Evolutionary conservation across 2,797 vertebrate species (phyloP), one percentile per base, ranked within the genome.

Genomic region (Xenops minutus): DNA sequence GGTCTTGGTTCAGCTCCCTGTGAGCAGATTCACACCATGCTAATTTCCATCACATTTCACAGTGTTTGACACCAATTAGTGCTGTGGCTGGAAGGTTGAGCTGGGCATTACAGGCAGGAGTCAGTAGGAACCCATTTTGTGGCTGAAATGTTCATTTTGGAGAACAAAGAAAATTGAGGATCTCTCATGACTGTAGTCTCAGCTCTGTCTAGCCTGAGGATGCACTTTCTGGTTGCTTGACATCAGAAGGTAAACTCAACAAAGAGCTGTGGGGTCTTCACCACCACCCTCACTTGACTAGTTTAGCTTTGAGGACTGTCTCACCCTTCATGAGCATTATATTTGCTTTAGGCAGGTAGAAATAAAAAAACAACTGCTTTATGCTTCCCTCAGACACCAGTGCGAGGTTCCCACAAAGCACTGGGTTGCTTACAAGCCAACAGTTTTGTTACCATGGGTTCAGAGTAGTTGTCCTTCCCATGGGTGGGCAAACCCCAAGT

Each of bases 81-180:
- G 1, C 49, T 2, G 1, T 30, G 37, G 56, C 51, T 81, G 51
- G 36, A 85, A 56, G 41, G 46, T 1, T 80, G 34, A 86, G 39
- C 18, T 0, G 0, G 62, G 56, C 1, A 1, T 29, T 48, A 16
- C 0, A 1, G 43, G 39, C 15, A 62, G 32, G 41, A 86, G 18
- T 12, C 73, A 41, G 36, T 27, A 71, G 41, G 37, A 86, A 37
- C 27, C 6, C 14, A 14, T 44, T 84, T 63, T 36, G 46, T 71
- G 64, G 52, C 17, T 51, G 30, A 71, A 71, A 36, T 27, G 14
- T 49, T 83, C 3, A 36, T 76, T 84, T 29, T 17, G 52, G 19
- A 29, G 29, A 75, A 61, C 20, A 48, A 79, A 80, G 44, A 59
- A 14, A 26, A 71, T 0, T 39, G 17, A 17, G 16, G 34, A 49